phyloP scores from a whole-genome alignment of 2,797 vertebrate genomes.

The Amazona ochrocephala region DNA sequence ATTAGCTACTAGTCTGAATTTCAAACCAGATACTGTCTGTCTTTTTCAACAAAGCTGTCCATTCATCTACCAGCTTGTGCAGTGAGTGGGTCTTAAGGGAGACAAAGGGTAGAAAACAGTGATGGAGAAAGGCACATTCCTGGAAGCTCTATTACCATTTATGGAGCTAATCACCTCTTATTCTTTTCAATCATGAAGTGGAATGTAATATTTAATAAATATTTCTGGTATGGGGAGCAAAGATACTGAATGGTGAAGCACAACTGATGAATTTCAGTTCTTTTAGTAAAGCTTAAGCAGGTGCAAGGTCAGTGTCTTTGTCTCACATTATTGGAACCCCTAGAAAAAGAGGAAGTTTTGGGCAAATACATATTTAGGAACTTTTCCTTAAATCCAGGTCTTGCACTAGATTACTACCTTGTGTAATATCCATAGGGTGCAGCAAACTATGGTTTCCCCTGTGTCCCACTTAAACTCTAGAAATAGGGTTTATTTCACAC shows the following conservation, averaged over 20 bases:
- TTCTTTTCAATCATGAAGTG: background rate
- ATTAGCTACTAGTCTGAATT: background rate
- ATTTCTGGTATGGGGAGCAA: background rate
- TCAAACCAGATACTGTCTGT: background rate
- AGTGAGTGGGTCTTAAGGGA: background rate
- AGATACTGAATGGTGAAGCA: background rate
- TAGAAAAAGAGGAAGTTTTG: background rate
- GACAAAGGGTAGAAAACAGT: background rate
- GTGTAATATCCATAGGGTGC: background rate
- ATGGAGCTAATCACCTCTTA: background rate
- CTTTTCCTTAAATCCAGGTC: background rate
- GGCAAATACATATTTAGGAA: background rate
- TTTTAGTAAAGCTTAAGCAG: background rate
- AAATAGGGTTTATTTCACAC: slow-evolving; percentile 55
- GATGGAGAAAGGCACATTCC: background rate
- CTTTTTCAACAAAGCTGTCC: background rate
- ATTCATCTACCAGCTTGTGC: background rate
- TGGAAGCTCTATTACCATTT: background rate
- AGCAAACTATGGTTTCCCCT: background rate
- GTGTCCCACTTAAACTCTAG: slow-evolving; percentile 24
- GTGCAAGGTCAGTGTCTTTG: background rate
- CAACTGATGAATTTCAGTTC: background rate
- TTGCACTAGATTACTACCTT: background rate
- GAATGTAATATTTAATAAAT: background rate
- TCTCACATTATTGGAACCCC: background rate